Evolutionary conservation across 2,113 vertebrate species (phyloP).

Genomic region (Ceyx margarethae): DNA sequence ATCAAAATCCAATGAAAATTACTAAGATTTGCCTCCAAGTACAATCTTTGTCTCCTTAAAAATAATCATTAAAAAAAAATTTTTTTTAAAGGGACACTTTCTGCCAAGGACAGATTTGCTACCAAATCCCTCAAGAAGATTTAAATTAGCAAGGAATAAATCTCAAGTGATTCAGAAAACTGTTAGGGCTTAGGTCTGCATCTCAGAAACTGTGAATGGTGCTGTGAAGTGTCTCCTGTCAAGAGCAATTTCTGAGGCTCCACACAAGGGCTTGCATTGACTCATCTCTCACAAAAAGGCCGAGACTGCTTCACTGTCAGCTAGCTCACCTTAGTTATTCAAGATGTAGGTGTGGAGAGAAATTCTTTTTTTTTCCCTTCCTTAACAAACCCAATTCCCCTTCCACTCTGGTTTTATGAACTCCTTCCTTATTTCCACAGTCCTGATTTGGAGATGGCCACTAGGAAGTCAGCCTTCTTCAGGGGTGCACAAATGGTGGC

Average conservation of each 20-base stretch:
- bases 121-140: background rate
- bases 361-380: background rate
- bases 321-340: background rate
- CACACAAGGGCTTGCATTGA: background rate
- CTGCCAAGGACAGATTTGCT: background rate
- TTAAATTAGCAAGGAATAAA: constrained; percentile 14
- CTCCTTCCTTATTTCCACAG: background rate
- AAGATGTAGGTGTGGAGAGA: background rate
- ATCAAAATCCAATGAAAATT: background rate
- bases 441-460: background rate
- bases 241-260: background rate
- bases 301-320: background rate
- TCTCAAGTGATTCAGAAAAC: constrained; percentile 6
- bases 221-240: background rate
- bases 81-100: background rate
- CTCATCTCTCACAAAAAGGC: background rate
- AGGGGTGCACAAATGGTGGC: rapidly evolving
- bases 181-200: constrained; percentile 4
- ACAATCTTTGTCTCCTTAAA: background rate
- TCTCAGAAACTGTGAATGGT: background rate
- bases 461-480: background rate
- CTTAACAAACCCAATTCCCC: background rate
- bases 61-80: background rate
- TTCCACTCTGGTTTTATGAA: background rate
- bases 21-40: background rate